Evolutionary conservation across 2,797 vertebrate species (phyloP), one percentile per base, ranked within the genome.

Genomic region (Distichodus sexfasciatus): DNA sequence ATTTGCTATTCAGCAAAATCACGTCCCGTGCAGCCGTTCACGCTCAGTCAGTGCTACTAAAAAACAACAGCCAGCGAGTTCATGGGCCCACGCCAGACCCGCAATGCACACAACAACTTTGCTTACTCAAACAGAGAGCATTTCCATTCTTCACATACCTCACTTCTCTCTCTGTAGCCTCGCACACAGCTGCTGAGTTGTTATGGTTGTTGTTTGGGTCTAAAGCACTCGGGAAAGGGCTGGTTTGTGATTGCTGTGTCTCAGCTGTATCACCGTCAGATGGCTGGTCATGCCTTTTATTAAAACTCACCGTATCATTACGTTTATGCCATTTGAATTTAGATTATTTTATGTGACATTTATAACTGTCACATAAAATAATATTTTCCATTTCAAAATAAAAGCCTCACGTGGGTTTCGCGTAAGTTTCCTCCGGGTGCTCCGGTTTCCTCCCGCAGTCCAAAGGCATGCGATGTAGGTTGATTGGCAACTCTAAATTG

Each of bases 1-100:
- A 58, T 72, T 74, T 67, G 15, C 19, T 46, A 7, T 66, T 79
- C 74, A 80, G 77, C 71, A 6, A 59, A 77, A 60, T 76, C 24
- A 57, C 35, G 17, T 31, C 28, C 29, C n/a, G n/a, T n/a, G n/a
- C n/a, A n/a, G n/a, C 28, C 29, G 54, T 55, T 57, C 44, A 24
- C 62, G 15, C 31, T 50, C 48, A 28, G 31, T 28, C 60, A 63
- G 17, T 43, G 50, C 51, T 46, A 36, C 60, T 40, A 35, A 57
- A 74, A 21, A 15, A 15, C n/a, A n/a, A 68, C 48, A 43, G 41
- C 31, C 64, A 66, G 60, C 3, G n/a, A 24, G 67, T 71, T 74
- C 67, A 66, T 68, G 46, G 21, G 53, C 51, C 14, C 2, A n/a
- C 35, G 44, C 59, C 62, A 62, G 55, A 70, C 29, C 21, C 21